Evolutionary conservation across 2,113 vertebrate genomes (phyloP), one percentile per base, ranked within the genome.

Genomic region (Suricata suricatta): DNA sequence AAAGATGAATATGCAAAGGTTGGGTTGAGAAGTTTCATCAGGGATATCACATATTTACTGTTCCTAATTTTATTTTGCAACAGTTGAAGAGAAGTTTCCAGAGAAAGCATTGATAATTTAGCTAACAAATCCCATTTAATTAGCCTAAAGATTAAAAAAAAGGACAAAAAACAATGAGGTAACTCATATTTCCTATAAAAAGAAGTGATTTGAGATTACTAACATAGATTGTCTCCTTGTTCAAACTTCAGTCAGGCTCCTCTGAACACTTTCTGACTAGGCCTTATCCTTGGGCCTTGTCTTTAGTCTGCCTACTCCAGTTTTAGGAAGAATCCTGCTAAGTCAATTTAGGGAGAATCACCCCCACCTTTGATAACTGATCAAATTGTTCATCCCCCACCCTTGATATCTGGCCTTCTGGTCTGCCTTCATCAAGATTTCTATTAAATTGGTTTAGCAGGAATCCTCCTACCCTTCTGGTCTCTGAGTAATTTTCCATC

Each of bases 51-150:
- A 10, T 17, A 76, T 64, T 57, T 88, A 21, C 13, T 82, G 21
- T 44, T 71, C 7, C 44, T 80, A 57, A 82, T 47, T 94, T 94
- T n/a, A 93, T 5, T 96, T 94, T 95, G n/a, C 63, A 87, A 71
- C 16, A n/a, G 1, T 66, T 85, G 35, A 88, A 95, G 44, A 52
- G 4, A 4, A 57, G 21, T 79, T 94, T 93, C 38, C 41, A 77
- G 23, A 87, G 76, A 83, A 74, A 63, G 2, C 16, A 50, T 4
- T 74, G 38, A 60, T 57, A 57, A 85, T 72, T n/a, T n/a, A 69
- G 35, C 47, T 87, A 72, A 76, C 8, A 93, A 50, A 90, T 96
- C 1, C 13, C 21, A 44, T 85, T 93, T 35, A 1, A 29, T 88
- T 84, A 85, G 21, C 5, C 25, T 66, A 15, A 35, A 16, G 14